Evolutionary conservation across 2,797 vertebrate species (phyloP).

Genomic region (Phoebastria nigripes): DNA sequence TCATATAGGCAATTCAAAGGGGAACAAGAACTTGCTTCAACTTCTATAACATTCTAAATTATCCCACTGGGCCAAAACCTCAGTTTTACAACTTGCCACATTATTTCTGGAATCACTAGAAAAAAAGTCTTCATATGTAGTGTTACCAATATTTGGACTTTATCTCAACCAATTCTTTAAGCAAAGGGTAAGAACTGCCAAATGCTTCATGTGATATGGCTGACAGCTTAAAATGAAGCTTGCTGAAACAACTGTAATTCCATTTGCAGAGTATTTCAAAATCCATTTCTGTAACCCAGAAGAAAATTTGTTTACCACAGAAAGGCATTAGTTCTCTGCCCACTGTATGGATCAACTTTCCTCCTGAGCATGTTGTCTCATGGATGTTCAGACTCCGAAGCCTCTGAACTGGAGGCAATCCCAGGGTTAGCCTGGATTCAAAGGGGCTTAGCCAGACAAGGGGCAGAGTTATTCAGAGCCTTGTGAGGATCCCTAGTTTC

Average conservation of each 20-base stretch:
- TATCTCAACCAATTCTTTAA: background rate
- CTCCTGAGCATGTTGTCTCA: background rate
- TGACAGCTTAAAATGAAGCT: background rate
- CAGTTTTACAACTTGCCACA: background rate
- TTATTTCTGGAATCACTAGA: background rate
- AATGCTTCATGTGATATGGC: background rate
- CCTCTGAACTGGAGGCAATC: background rate
- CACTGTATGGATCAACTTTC: background rate
- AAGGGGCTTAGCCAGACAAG: background rate
- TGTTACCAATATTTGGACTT: background rate
- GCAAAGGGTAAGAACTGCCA: background rate
- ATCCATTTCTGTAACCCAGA: background rate
- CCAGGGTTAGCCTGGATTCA: background rate
- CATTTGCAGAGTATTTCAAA: background rate
- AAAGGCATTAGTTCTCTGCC: background rate
- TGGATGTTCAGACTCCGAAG: background rate
- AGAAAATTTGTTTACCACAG: background rate
- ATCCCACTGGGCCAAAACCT: background rate
- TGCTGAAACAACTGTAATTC: background rate
- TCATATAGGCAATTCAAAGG: background rate
- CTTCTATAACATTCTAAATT: background rate
- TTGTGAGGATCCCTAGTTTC: background rate
- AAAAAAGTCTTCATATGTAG: background rate
- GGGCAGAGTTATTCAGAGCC: background rate
- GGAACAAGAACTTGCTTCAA: background rate